Evolutionary conservation across 92 coral and sea anemone species (phyloP).

Genomic region (Anthopleura xanthogrammica): DNA sequence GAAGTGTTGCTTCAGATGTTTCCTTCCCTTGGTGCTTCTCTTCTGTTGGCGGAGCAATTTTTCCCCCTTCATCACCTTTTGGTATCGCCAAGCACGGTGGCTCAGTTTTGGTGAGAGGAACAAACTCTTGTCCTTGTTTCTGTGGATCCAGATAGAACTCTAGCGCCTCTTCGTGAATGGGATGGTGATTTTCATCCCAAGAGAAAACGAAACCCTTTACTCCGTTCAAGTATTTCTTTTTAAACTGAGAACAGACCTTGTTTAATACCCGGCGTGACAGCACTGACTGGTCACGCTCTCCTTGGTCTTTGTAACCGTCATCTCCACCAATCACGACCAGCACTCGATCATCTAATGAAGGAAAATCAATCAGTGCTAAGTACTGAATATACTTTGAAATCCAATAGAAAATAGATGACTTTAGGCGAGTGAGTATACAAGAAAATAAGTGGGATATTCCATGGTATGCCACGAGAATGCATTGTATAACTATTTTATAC

Average conservation of each 20-base stretch:
- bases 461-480: too few species aligned
- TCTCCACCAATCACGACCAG: constrained; percentile 56
- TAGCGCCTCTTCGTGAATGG: constrained; percentile 66
- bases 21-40: neutral
- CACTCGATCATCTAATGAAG: neutral
- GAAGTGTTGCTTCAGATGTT: neutral
- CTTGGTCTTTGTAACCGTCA: constrained; percentile 41
- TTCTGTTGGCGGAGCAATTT: neutral
- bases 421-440: too few species aligned
- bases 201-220: constrained; percentile 62
- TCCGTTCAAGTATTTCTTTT: constrained; percentile 45
- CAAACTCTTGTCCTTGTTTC: constrained; percentile 45
- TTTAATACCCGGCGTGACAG: constrained; percentile 52
- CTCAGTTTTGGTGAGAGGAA: constrained; percentile 22
- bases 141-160: constrained; percentile 40
- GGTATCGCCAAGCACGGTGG: neutral
- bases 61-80: neutral
- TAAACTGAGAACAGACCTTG: constrained; percentile 50
- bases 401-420: too few species aligned
- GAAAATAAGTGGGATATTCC: too few species aligned
- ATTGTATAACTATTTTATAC: too few species aligned
- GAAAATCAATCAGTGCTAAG: too few species aligned
- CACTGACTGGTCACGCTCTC: constrained; percentile 30
- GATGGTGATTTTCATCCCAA: constrained; percentile 53
- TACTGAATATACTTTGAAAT: too few species aligned